These are phyloP conservation scores for Cataglyphis hispanica DNA, from an alignment of 1,140 invertebrate genomes.

Conservation along the genomic window DNA sequence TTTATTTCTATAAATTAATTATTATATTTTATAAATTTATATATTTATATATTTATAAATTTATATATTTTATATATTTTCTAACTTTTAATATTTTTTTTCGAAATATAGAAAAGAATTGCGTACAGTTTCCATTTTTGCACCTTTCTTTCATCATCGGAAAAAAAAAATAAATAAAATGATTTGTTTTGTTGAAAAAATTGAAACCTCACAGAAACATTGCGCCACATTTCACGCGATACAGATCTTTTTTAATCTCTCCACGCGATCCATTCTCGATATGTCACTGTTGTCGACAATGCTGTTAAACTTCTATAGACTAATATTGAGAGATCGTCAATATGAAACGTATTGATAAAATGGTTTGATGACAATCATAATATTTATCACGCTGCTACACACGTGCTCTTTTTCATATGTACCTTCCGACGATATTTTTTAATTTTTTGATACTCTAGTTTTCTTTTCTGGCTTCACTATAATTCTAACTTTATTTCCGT, in stretches of 20 bases:
- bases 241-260: conserved; percentile 12
- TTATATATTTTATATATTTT: too few relatives aligned
- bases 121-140: background rate
- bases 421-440: background rate
- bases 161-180: background rate
- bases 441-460: background rate
- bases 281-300: background rate
- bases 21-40: too few relatives aligned
- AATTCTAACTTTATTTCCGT: background rate
- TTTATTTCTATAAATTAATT: too few relatives aligned
- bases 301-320: conserved; percentile 7
- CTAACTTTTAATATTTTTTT: too few relatives aligned
- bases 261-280: background rate
- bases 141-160: background rate
- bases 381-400: conserved; percentile 6
- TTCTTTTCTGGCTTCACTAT: background rate
- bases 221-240: background rate
- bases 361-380: conserved; percentile 32
- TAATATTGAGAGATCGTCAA: conserved; percentile 12
- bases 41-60: too few relatives aligned
- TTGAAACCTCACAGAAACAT: background rate
- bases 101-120: too few relatives aligned
- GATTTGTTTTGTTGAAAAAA: background rate
- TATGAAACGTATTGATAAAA: conserved; percentile 19
- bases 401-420: background rate